phyloP scores from a whole-genome alignment of 2,113 vertebrate genomes.

The Phrynosoma platyrhinos region DNA sequence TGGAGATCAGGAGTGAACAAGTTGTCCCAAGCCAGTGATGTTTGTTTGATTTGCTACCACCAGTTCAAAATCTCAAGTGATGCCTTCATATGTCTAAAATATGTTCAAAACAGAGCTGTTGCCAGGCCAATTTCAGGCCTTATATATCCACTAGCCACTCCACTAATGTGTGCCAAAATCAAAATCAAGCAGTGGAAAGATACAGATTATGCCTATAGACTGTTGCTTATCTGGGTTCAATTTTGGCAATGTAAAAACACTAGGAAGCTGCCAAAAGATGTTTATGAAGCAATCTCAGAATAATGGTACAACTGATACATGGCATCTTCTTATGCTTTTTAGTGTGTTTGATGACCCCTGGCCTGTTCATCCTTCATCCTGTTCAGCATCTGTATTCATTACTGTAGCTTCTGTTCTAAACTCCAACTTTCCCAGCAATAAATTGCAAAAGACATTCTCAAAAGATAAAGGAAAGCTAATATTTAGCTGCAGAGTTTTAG shows the following conservation, averaged over 20 bases:
- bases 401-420: background rate
- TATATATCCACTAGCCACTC: slow-evolving; percentile 3
- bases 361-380: background rate
- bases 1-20: background rate
- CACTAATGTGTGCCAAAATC: slow-evolving; percentile 2
- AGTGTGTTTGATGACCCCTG: background rate
- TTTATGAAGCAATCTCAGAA: background rate
- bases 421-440: background rate
- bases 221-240: background rate
- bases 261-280: background rate
- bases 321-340: background rate
- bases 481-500: background rate
- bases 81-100: slow-evolving; percentile 3
- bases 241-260: background rate
- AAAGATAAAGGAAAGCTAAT: background rate
- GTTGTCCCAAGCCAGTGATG: background rate
- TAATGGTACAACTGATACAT: background rate
- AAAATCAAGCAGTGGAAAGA: background rate
- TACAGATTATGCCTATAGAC: background rate
- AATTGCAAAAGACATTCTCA: background rate
- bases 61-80: slow-evolving; percentile 1
- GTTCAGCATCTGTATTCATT: background rate
- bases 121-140: slow-evolving; percentile 8
- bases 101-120: background rate
- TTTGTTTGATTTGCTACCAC: background rate